A percentile compares a stretch with the other conserved stretches of the same genome.
Evolutionary conservation across 2,797 vertebrate species (phyloP).

Genomic region (Bradypodion ventrale): DNA sequence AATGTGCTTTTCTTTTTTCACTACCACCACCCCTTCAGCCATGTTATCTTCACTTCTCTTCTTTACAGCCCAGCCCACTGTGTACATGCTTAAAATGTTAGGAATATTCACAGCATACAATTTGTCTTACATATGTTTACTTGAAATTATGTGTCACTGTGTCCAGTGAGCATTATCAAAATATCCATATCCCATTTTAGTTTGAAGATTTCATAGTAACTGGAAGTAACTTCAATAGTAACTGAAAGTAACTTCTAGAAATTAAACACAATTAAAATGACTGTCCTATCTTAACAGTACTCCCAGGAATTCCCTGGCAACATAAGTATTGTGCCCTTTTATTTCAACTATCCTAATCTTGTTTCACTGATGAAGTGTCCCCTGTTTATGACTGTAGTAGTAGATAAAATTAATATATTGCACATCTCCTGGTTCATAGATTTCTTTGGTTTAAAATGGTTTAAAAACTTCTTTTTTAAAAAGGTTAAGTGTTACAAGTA

Average conservation of each 20-base stretch:
- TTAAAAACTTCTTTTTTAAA: slow-evolving; percentile 42
- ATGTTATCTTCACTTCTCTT: too few species aligned
- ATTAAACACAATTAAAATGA: not conserved
- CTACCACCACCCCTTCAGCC: too few species aligned
- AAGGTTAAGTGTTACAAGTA: slow-evolving; percentile 99
- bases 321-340: not conserved
- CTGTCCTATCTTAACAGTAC: not conserved
- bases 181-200: too few species aligned
- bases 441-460: slow-evolving; percentile 14
- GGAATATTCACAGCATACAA: too few species aligned
- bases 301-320: not conserved
- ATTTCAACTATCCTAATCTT: not conserved
- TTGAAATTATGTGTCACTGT: too few species aligned
- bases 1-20: too few species aligned
- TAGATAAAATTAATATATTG: not conserved
- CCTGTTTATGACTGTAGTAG: slow-evolving; percentile 8
- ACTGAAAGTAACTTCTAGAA: not conserved
- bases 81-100: too few species aligned
- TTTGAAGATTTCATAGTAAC: not conserved
- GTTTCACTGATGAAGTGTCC: not conserved
- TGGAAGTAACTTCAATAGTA: not conserved
- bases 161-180: too few species aligned
- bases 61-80: too few species aligned
- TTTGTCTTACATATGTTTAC: too few species aligned
- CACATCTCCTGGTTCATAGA: not conserved